Evolutionary conservation across 2,113 vertebrate genomes (phyloP), one percentile per base, ranked within the genome.

Genomic region (Salvelinus sp.): DNA sequence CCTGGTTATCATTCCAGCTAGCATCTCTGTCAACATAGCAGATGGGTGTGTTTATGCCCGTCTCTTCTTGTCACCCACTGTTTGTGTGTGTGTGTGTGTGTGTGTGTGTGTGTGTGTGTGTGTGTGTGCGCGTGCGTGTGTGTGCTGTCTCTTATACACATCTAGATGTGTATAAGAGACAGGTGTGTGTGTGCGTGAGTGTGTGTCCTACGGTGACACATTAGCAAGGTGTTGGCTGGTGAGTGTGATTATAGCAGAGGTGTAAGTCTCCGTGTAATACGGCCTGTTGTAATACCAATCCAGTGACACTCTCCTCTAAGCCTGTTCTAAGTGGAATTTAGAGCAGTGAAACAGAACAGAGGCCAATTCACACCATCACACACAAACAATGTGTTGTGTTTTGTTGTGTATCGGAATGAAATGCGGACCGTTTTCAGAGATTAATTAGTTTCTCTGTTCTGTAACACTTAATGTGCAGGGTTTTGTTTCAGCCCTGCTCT

Each of bases 1-100:
- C 25, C 63, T 88, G 85, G 84, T 90, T 84, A 85, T 82, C 86
- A 82, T 90, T 88, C 79, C 68, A 82, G 62, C 28, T 69, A 60
- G 69, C 54, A 7, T 66, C 80, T 74, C 62, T 62, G 50, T 54
- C 65, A 18, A 27, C 27, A 9, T 30, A 23, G 58, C 58, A 20
- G 7, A 22, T 62, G 23, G 57, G 70, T 44, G 38, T 44, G 38
- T 44, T 44, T 44, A 44, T 44, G 38, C 74, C 83, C 81, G 70
- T 78, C 73, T 78, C 74, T 84, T 83, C 33, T 38, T 9, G 65
- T 38, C 33, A 38, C 33, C 33, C 33, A 7, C 33, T 71, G 62
- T 47, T 47, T 60, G 68, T 70, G 44, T 33, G 74, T 20, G 69
- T 62, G 71, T 75, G 71, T 54, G 73, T 64, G 63, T 30, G 74